A percentile compares a stretch with the other conserved stretches of the same genome.
These are phyloP conservation scores for Phortica okadai DNA, from an alignment of 2,888 invertebrate species.

Conservation along the genomic window DNA sequence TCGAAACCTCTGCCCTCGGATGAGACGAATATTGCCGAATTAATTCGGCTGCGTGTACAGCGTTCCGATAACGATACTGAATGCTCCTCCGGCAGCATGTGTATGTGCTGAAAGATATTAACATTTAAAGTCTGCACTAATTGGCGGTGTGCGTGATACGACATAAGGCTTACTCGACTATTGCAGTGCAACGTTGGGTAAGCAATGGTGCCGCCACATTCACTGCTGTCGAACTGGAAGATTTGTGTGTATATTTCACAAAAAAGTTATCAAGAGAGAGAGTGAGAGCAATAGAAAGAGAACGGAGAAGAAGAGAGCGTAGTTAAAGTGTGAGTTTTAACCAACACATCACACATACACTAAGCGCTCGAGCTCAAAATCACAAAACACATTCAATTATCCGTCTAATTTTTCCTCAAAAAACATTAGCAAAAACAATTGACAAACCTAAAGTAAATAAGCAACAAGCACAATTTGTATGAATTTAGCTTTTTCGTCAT, in stretches of 20 bases:
- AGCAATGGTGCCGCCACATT: conserved; percentile 70
- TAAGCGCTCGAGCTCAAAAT: conserved; percentile 29
- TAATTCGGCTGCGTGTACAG: conserved; percentile 85
- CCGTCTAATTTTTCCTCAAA: neutral
- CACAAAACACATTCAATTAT: neutral
- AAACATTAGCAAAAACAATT: conserved; percentile 21
- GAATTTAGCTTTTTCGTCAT: neutral
- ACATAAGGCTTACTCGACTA: conserved; percentile 71
- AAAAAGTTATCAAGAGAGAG: conserved; percentile 25
- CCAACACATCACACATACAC: conserved; percentile 42
- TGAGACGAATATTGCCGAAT: conserved; percentile 90
- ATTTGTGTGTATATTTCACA: conserved; percentile 48
- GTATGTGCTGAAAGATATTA: conserved; percentile 80
- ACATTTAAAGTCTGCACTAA: neutral
- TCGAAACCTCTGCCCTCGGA: conserved; percentile 86
- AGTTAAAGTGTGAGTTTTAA: conserved; percentile 37
- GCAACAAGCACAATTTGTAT: conserved; percentile 8
- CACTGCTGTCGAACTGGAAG: conserved; percentile 75
- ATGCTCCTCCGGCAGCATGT: conserved; percentile 83
- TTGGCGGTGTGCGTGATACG: conserved; percentile 16
- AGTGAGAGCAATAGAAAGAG: conserved; percentile 43
- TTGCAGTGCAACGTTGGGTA: conserved; percentile 74
- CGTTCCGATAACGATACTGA: conserved; percentile 81
- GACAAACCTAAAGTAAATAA: neutral
- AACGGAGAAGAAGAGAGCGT: conserved; percentile 20